A percentile compares a stretch with the other conserved stretches of the same genome.
Evolutionary conservation across 2,888 invertebrate species (phyloP).

Genomic region (Lamellibrachia satsuma): DNA sequence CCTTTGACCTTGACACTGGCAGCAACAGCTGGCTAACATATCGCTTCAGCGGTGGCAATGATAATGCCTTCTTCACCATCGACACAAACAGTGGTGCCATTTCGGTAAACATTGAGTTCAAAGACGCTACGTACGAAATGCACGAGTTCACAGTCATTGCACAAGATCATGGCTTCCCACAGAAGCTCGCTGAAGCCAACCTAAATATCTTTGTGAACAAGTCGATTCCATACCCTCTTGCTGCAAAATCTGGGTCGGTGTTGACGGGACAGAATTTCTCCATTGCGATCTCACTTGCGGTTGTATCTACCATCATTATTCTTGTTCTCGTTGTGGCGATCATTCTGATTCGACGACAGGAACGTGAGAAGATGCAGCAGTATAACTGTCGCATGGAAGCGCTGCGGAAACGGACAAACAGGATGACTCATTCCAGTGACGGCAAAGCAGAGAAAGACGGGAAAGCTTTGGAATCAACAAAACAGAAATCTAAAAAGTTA

Average conservation of each 20-base stretch:
- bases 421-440: neutral
- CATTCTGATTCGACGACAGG: neutral
- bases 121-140: neutral
- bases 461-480: neutral
- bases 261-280: neutral
- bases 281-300: neutral
- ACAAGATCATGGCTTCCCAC: slow-evolving; percentile 24
- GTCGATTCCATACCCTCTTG: neutral
- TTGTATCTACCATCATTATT: neutral
- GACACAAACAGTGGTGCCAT: slow-evolving; percentile 31
- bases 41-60: slow-evolving; percentile 18
- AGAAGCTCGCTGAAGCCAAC: neutral
- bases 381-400: slow-evolving; percentile 17
- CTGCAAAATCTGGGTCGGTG: neutral
- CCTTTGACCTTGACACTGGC: slow-evolving; percentile 48
- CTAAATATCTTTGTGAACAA: slow-evolving; percentile 18
- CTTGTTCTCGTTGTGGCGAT: neutral
- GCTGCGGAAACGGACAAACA: neutral
- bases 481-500: slow-evolving; percentile 9
- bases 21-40: slow-evolving; percentile 38
- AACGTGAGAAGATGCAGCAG: neutral
- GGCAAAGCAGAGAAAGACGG: neutral
- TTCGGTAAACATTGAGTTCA: slow-evolving; percentile 8
- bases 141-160: neutral
- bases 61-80: slow-evolving; percentile 26